Evolutionary conservation across 2,797 vertebrate genomes (phyloP).

Genomic region (Gambelia wislizenii): DNA sequence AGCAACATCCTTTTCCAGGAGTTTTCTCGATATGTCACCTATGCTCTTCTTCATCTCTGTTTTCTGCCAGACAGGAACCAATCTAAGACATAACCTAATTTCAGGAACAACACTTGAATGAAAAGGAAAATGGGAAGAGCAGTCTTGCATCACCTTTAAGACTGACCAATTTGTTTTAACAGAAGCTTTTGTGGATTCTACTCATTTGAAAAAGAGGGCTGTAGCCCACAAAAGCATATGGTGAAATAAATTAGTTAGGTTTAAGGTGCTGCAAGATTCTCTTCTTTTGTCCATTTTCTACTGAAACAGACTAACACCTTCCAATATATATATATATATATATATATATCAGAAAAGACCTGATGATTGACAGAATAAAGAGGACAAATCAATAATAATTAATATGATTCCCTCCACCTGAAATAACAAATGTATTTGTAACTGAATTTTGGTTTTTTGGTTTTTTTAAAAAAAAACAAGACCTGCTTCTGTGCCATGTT

Average conservation of each 20-base stretch:
- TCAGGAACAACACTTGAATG: background rate
- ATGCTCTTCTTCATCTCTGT: slow-evolving; percentile 6
- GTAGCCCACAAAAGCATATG: too few relatives aligned
- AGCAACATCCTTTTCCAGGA: slow-evolving; percentile 29
- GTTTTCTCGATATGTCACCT: slow-evolving; percentile 4
- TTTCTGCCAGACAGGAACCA: slow-evolving; percentile 4
- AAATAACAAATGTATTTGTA: background rate
- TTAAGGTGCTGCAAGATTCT: too few relatives aligned
- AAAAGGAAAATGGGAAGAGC: background rate
- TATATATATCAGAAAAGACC: background rate
- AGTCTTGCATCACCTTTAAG: too few relatives aligned
- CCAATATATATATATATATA: too few relatives aligned
- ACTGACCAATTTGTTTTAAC: too few relatives aligned
- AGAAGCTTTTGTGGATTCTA: too few relatives aligned
- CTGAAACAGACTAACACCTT: too few relatives aligned
- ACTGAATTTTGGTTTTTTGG: background rate
- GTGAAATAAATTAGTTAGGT: too few relatives aligned
- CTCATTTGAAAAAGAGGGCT: too few relatives aligned
- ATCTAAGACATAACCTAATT: background rate
- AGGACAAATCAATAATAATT: background rate
- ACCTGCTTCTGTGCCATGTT: slow-evolving; percentile 40
- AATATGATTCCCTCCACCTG: background rate
- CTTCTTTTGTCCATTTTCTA: too few relatives aligned
- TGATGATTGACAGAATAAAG: background rate
- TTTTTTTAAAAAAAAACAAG: background rate